Percentiles rank a stretch among this genome's conserved stretches.
Conservation (phyloP, 1,140 invertebrate genomes). For the Bombus confusus region DNA sequence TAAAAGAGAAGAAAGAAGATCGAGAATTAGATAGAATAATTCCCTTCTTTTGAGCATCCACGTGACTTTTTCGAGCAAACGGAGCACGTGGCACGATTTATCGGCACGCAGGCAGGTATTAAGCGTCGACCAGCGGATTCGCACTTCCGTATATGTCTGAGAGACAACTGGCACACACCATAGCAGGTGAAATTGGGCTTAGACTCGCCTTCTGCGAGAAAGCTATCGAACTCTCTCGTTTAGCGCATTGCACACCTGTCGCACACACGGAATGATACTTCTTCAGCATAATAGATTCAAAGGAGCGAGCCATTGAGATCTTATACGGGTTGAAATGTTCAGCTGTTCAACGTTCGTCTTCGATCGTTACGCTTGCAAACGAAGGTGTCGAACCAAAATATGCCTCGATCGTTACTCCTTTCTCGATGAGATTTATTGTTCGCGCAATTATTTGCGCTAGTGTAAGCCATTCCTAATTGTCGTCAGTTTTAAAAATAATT, state of each 20-base stretch:
- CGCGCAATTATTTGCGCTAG: background rate
- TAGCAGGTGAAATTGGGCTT: constrained; percentile 58
- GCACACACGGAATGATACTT: constrained; percentile 35
- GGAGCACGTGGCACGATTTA: background rate
- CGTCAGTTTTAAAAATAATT: background rate
- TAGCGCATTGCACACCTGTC: constrained; percentile 61
- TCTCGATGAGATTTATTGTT: background rate
- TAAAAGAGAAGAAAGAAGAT: background rate
- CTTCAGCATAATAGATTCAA: constrained; percentile 18
- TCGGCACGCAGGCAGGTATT: background rate
- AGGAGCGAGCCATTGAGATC: background rate
- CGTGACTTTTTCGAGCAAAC: background rate
- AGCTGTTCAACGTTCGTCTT: constrained; percentile 21
- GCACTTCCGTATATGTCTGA: constrained; percentile 3
- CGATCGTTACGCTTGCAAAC: background rate
- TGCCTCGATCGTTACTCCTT: background rate
- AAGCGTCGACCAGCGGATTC: constrained; percentile 21
- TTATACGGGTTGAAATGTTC: background rate
- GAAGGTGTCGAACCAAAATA: background rate
- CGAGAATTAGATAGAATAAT: background rate
- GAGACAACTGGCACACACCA: background rate
- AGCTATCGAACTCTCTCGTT: constrained; percentile 40
- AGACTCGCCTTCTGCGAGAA: constrained; percentile 48
- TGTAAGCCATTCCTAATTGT: too few species aligned
- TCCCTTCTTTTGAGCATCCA: background rate